Evolutionary conservation across 2,113 vertebrate genomes (phyloP), one percentile per base, ranked within the genome.

Genomic region (Pelvicachromis taeniatus): DNA sequence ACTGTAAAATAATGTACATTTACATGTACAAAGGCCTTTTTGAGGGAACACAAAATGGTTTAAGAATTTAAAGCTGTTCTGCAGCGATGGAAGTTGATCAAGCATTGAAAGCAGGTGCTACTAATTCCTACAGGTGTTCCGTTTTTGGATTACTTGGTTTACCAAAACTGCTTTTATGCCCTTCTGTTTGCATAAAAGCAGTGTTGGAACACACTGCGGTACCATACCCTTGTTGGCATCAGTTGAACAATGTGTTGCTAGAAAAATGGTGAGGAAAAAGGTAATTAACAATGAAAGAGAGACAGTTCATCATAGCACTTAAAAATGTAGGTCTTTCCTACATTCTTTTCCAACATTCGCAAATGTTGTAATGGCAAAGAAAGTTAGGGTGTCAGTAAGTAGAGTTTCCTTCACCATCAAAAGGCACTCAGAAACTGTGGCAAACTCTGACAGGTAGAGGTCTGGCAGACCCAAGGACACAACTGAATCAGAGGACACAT

Each of bases 191-290:
- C 35, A 38, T 63, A 63, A 38, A 38, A 63, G 59, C 59, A 63
- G 10, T 35, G 35, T 35, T 35, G 7, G 35, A 35, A 9, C 35
- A 35, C 17, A 63, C 31, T 38, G 59, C 38, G 59, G 31, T n/a
- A 61, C 58, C 0, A 1, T 59, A 61, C 59, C 33, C 59, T 63
- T 31, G 17, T 63, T 31, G 33, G 58, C 5, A n/a, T 0, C n/a
- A 63, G 9, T 35, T n/a, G 59, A 63, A n/a, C 12, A 63, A 9
- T 63, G 59, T n/a, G 17, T 38, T 63, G 31, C 59, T 12, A 35
- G 17, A 35, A 63, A 63, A 35, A 63, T 0, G 59, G 10, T 1
- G 6, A n/a, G n/a, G 29, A n/a, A n/a, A 35, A 35, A n/a, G 59
- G 9, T 26, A 35, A 63, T 63, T 63, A 35, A 63, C 17, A 63